A percentile compares a stretch with the other conserved stretches of the same genome.
Evolutionary conservation across 2,797 vertebrate species (phyloP).

Genomic region (Sebastes alutus): DNA sequence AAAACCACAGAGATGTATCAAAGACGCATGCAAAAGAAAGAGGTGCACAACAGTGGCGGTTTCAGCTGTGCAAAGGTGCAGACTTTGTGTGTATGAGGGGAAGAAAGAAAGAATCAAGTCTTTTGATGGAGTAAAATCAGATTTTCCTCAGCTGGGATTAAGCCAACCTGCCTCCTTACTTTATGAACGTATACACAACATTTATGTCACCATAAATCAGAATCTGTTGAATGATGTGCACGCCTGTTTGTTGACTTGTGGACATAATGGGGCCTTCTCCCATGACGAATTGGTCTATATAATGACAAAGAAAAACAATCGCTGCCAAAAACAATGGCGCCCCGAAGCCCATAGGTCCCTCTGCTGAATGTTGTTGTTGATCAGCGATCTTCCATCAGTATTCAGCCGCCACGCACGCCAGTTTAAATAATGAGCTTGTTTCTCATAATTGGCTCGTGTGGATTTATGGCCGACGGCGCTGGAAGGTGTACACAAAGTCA

Average conservation of each 20-base stretch:
- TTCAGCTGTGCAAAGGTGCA: conserved; percentile 46
- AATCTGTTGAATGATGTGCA: conserved; percentile 16
- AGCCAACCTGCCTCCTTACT: conserved; percentile 5
- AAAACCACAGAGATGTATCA: conserved; percentile 35
- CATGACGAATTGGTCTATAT: conserved; percentile 10
- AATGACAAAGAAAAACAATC: conserved; percentile 33
- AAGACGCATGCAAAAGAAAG: conserved; percentile 49
- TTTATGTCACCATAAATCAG: conserved; percentile 20
- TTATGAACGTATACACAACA: neutral
- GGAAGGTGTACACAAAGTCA: conserved; percentile 26
- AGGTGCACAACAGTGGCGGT: conserved; percentile 36
- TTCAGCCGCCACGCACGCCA: conserved; percentile 8
- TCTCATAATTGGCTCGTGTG: conserved; percentile 39
- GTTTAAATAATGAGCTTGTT: conserved; percentile 51
- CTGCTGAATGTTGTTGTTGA: conserved; percentile 26
- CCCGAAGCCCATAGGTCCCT: conserved; percentile 13
- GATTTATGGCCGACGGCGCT: conserved; percentile 48
- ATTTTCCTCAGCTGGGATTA: conserved; percentile 18
- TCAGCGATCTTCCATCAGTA: conserved; percentile 14
- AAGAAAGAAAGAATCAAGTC: conserved; percentile 74
- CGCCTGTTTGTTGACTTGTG: conserved; percentile 4
- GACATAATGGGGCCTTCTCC: conserved; percentile 25
- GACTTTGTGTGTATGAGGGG: conserved; percentile 14
- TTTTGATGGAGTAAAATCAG: conserved; percentile 45
- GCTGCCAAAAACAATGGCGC: conserved; percentile 21